Evolutionary conservation across 64 coral and sea anemone genomes (phyloP).

Genomic region (Actinia tenebrosa): DNA sequence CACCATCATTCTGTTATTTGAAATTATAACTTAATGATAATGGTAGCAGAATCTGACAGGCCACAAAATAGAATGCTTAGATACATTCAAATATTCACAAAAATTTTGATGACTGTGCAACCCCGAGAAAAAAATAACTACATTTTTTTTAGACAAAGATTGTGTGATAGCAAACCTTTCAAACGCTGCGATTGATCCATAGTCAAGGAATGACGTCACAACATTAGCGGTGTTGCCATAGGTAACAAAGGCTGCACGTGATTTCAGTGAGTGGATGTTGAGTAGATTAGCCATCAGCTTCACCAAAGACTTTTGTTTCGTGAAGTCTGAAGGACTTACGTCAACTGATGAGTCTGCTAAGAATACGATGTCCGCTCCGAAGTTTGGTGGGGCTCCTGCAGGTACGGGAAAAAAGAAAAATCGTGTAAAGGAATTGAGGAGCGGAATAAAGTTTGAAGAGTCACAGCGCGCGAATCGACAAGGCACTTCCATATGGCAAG

Average conservation of each 20-base stretch:
- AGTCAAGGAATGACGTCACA: conserved; percentile 6
- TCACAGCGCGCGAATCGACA: too few species aligned
- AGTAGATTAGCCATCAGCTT: conserved; percentile 51
- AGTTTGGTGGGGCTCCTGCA: conserved; percentile 45
- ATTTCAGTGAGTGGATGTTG: conserved; percentile 36
- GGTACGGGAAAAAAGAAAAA: not conserved
- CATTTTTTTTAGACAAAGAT: not conserved
- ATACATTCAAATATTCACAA: too few species aligned
- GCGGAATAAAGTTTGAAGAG: too few species aligned
- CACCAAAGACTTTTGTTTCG: conserved; percentile 38
- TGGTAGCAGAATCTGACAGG: too few species aligned
- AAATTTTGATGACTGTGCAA: too few species aligned
- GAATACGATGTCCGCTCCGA: conserved; percentile 57
- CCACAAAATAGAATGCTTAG: too few species aligned
- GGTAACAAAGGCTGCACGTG: conserved; percentile 45
- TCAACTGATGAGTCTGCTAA: conserved; percentile 56
- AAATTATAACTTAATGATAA: too few species aligned
- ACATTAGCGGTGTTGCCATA: conserved; percentile 44
- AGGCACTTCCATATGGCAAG: too few species aligned
- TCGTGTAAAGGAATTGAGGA: not conserved
- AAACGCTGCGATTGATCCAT: not conserved
- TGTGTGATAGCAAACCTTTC: not conserved
- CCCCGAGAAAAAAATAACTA: too few species aligned
- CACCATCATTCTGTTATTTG: too few species aligned
- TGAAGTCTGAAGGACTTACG: conserved; percentile 38